Percentiles rank a stretch among this genome's conserved stretches.
phyloP scores from a whole-genome alignment of 2,797 vertebrate species.

The Poecilia gillii region DNA sequence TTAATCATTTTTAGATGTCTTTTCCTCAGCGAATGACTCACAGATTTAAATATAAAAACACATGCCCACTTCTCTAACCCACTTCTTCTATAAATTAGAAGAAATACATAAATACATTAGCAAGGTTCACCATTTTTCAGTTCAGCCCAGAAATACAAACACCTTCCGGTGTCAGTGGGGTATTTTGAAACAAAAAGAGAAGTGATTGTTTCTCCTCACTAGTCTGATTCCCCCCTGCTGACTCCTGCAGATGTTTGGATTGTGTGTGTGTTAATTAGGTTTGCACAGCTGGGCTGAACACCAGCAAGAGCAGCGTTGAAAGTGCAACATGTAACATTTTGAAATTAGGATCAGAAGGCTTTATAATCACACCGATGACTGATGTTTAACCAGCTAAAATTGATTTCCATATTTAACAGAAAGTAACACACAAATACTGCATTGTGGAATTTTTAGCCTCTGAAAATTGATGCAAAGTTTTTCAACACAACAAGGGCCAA shows the following conservation, averaged over 20 bases:
- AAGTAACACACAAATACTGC: conserved; percentile 1
- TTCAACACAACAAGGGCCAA: conserved; percentile 23
- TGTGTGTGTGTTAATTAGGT: conserved; percentile 17
- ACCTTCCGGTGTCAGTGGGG: conserved; percentile 11
- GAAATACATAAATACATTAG: not conserved
- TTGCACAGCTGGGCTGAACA: conserved; percentile 12
- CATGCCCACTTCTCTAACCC: not conserved
- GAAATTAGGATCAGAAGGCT: not conserved
- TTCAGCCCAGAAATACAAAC: not conserved
- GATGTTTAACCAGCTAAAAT: not conserved
- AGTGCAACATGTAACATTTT: not conserved
- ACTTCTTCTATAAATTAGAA: not conserved
- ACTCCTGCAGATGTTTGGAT: conserved; percentile 39
- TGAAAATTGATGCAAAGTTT: conserved; percentile 6
- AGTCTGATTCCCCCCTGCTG: conserved; percentile 6
- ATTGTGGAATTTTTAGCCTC: not conserved
- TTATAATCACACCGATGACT: not conserved
- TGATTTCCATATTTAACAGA: not conserved
- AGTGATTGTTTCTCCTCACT: conserved; percentile 21
- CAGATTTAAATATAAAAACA: not conserved
- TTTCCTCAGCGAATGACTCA: not conserved
- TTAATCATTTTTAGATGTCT: not conserved
- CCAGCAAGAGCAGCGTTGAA: not conserved
- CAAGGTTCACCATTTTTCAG: not conserved
- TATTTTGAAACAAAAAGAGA: conserved; percentile 36